A percentile compares a stretch with the other conserved stretches of the same genome.
phyloP scores from a whole-genome alignment of 2,113 vertebrate species.

The Upupa epops region DNA sequence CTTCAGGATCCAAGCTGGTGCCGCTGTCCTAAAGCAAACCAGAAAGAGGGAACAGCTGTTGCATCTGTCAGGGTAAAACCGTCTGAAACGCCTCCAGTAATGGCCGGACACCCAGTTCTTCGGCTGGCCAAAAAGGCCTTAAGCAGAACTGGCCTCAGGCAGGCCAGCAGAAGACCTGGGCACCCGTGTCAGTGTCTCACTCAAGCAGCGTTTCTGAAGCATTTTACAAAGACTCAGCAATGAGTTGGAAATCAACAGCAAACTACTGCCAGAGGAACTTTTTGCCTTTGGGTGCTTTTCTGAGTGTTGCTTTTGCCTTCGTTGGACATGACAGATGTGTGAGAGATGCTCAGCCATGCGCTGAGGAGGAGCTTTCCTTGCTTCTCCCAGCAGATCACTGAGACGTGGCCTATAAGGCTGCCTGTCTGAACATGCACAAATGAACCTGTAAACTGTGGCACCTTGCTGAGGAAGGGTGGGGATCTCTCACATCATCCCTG shows the following conservation, averaged over 20 bases:
- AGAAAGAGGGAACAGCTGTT: background rate
- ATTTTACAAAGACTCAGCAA: background rate
- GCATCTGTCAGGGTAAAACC: background rate
- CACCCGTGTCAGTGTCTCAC: background rate
- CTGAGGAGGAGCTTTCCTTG: background rate
- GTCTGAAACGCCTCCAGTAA: background rate
- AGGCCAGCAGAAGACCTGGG: background rate
- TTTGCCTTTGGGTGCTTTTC: background rate
- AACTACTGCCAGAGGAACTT: background rate
- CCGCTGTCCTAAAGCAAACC: constrained; percentile 70
- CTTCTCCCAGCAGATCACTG: background rate
- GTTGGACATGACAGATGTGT: background rate
- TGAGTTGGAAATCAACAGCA: background rate
- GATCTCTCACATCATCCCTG: background rate
- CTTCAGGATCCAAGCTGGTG: constrained; percentile 69
- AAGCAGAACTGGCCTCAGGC: background rate
- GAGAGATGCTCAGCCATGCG: accelerated
- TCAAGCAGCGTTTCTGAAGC: background rate
- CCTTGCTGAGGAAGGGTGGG: background rate
- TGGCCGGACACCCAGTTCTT: background rate
- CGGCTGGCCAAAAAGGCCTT: background rate
- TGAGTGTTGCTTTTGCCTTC: background rate
- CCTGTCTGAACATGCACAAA: background rate
- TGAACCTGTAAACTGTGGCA: background rate
- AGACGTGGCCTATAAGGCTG: background rate